A percentile compares a stretch with the other conserved stretches of the same genome.
phyloP scores from a whole-genome alignment of 1,140 invertebrate genomes.

The Diorhabda elongata region DNA sequence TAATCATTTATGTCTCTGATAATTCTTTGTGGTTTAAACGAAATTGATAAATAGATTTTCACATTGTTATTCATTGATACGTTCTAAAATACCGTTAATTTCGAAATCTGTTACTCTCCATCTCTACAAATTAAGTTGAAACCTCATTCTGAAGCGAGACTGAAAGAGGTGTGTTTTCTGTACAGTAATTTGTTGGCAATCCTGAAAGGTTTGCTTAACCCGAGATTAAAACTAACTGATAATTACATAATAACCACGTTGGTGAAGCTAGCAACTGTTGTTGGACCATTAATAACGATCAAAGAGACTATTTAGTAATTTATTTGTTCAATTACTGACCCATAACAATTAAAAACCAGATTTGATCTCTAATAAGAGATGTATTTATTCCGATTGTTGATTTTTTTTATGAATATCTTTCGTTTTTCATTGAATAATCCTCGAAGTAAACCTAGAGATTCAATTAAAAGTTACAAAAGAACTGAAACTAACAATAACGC shows the following conservation, averaged over 20 bases:
- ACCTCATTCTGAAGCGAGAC: background rate
- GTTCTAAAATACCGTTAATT: too few relatives aligned
- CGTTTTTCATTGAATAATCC: too few relatives aligned
- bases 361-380: slow-evolving; percentile 6
- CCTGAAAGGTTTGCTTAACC: slow-evolving; percentile 47
- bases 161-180: slow-evolving; percentile 27
- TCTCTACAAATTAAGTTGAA: background rate
- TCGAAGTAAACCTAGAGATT: too few relatives aligned
- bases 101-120: background rate
- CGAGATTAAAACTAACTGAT: slow-evolving; percentile 50
- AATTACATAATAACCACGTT: slow-evolving; percentile 50
- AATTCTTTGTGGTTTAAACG: too few relatives aligned
- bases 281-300: slow-evolving; percentile 46
- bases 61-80: too few relatives aligned
- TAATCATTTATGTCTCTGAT: too few relatives aligned
- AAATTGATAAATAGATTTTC: too few relatives aligned
- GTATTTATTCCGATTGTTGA: background rate
- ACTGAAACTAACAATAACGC: too few relatives aligned
- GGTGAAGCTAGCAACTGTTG: slow-evolving; percentile 43
- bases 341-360: slow-evolving; percentile 35
- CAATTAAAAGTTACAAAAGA: too few relatives aligned
- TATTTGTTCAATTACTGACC: slow-evolving; percentile 50
- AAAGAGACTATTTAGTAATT: slow-evolving; percentile 47
- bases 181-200: slow-evolving; percentile 45
- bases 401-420: too few relatives aligned